Base-by-base conservation (phyloP, 1,140 invertebrate species). In the Drosophila quadrilineata region DNA sequence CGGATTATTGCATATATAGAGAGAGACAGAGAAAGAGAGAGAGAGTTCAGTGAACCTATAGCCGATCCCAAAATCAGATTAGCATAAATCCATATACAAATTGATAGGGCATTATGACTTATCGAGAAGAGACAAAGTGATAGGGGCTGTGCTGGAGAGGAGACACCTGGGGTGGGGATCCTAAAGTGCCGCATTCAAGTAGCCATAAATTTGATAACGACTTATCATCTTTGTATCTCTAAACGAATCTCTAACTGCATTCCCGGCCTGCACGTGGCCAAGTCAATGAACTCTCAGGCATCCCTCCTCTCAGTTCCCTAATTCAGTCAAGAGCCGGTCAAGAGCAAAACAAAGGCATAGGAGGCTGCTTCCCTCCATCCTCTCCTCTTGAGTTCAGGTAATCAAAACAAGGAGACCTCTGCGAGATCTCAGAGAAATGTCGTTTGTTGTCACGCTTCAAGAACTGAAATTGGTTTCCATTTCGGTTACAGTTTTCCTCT, bases 391-490 rank as follows among this genome's bases (percentile, higher is more conserved):
- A 28, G 40, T 26, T 53, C 60, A 70, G 77, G 79, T 85, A 76
- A 65, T 68, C 64, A 63, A 71, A 68, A 62, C 64, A 63, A 40
- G 41, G 10, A 28, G 28, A 58, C 14, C 46, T 59, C 21, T 41
- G 4, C 9, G 4, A 12, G 6, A 21, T 50, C 28, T 22, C 31
- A 65, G 58, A 33, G 49, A 67, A 52, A 52, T 64, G 77, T 84
- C 79, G 71, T 82, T 76, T 82, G 65, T 73, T 85, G 77, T 84
- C 77, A 84, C 77, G 77, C 77, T 84, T 77, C 69, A 58, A 77
- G 49, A 77, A 52, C 40, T 54, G 31, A 75, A 84, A 84, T 77
- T 84, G 77, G 59, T 74, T 84, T 74, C 49, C 56, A 56, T 26
- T 45, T 38, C 21, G 17, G 5, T 46, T 58, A 38, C 14, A n/a